Conservation (phyloP, 2,797 vertebrate species). For the Columba guinea region DNA sequence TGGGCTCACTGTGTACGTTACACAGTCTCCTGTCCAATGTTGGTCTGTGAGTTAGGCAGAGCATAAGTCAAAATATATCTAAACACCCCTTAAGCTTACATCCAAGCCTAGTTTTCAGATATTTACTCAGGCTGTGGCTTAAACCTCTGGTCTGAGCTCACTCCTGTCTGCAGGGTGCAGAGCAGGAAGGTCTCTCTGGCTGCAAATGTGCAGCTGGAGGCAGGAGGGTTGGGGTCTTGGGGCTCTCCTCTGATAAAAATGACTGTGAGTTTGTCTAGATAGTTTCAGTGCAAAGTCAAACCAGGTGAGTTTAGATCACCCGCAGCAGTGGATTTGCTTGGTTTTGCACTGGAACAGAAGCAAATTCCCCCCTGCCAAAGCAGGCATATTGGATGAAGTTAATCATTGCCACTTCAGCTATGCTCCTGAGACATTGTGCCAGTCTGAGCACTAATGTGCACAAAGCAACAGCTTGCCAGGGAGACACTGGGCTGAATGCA, state of each 20-base stretch:
- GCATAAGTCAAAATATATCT: neutral
- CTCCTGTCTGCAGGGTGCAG: neutral
- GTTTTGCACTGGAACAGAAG: neutral
- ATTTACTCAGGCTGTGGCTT: neutral
- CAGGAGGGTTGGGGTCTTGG: neutral
- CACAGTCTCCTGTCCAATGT: neutral
- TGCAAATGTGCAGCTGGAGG: neutral
- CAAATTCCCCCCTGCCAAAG: neutral
- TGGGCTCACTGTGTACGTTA: neutral
- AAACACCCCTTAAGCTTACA: neutral
- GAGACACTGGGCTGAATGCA: neutral
- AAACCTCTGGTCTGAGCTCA: neutral
- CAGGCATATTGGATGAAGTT: accelerated
- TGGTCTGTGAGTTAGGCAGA: neutral
- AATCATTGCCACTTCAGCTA: neutral
- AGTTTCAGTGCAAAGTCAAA: neutral
- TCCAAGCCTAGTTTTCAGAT: neutral
- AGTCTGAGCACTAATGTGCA: neutral
- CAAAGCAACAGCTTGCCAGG: neutral
- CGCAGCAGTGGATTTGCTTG: neutral
- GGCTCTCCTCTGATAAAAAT: neutral
- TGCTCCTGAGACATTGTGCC: neutral
- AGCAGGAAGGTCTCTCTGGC: neutral
- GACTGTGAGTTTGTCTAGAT: neutral
- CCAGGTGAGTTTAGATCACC: neutral